A percentile compares a stretch with the other conserved stretches of the same genome.
Conservation (phyloP, 2,888 invertebrate genomes). For the Hemistola chrysoprasaria region DNA sequence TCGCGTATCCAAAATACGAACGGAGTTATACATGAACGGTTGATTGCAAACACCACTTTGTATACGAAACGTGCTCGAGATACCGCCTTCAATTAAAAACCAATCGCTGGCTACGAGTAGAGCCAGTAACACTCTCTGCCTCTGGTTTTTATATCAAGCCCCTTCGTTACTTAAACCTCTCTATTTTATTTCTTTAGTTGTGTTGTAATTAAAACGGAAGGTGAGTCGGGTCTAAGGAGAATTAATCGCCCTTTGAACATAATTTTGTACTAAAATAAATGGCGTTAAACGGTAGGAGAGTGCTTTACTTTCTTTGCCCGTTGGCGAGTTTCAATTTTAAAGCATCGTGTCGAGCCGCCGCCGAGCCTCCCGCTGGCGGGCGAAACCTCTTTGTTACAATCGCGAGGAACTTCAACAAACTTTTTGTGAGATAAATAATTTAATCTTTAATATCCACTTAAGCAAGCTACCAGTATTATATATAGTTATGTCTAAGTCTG, state of each 20-base stretch:
- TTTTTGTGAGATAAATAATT: conserved; percentile 68
- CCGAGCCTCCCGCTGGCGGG: conserved; percentile 42
- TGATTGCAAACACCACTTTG: conserved; percentile 34
- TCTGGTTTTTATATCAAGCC: conserved; percentile 1
- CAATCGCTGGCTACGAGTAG: neutral
- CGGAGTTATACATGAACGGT: conserved; percentile 46
- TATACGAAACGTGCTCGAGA: conserved; percentile 18
- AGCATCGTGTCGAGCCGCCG: conserved; percentile 41
- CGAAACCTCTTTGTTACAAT: conserved; percentile 57
- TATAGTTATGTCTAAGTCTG: too few relatives aligned
- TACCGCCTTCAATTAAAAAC: conserved; percentile 16
- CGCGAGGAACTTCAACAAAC: conserved; percentile 43
- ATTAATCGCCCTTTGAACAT: conserved; percentile 50
- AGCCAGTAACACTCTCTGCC: neutral
- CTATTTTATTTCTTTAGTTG: conserved; percentile 24
- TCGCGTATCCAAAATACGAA: conserved; percentile 31
- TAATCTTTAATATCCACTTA: conserved; percentile 71
- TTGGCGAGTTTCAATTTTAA: conserved; percentile 55
- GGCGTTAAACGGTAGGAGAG: conserved; percentile 43
- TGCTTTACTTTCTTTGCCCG: conserved; percentile 52
- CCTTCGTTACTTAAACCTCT: conserved; percentile 6
- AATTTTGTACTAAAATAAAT: conserved; percentile 52
- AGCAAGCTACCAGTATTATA: too few relatives aligned
- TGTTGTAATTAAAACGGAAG: conserved; percentile 27
- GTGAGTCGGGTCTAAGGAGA: conserved; percentile 39